These are phyloP conservation scores for Trimorus sp. DNA, from an alignment of 2,888 invertebrate genomes.

Conservation along the genomic window DNA sequence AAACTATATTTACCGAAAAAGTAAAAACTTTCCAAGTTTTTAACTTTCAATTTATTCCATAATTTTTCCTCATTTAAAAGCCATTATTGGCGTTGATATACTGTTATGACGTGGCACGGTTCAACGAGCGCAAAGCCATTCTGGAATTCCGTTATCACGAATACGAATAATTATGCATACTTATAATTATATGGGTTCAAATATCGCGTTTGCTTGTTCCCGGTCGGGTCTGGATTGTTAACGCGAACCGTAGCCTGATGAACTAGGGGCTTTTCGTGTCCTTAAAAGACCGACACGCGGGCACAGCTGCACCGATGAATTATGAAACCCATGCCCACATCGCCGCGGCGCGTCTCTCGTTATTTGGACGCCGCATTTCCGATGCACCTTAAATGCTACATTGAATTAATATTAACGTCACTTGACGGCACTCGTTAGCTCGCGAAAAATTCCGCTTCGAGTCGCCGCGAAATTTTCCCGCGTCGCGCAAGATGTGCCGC, in stretches of 20 bases:
- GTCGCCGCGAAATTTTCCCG: constrained; percentile 17
- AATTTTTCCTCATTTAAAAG: no score
- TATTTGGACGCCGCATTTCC: constrained; percentile 38
- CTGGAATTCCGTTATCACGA: constrained; percentile 72
- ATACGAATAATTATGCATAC: constrained; percentile 68
- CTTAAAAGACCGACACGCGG: constrained; percentile 36
- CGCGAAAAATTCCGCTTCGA: constrained; percentile 27
- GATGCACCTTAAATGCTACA: constrained; percentile 30
- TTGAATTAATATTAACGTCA: constrained; percentile 48
- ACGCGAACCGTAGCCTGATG: constrained; percentile 70
- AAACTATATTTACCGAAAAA: no score
- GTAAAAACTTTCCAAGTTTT: no score
- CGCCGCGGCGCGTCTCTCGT: constrained; percentile 31
- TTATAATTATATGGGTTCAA: constrained; percentile 77
- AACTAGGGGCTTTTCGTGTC: constrained; percentile 44
- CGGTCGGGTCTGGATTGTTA: constrained; percentile 71
- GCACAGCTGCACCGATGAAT: constrained; percentile 42
- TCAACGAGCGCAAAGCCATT: background rate
- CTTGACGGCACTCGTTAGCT: constrained; percentile 23
- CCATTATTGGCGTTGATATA: no score
- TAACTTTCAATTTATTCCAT: no score
- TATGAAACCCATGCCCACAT: constrained; percentile 48
- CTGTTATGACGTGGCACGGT: no score
- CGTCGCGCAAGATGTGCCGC: constrained; percentile 1
- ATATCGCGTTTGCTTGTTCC: constrained; percentile 67